Percentiles rank a stretch among this genome's conserved stretches.
phyloP scores from a whole-genome alignment of 1,140 invertebrate species.

The Brachionus plicatilis region DNA sequence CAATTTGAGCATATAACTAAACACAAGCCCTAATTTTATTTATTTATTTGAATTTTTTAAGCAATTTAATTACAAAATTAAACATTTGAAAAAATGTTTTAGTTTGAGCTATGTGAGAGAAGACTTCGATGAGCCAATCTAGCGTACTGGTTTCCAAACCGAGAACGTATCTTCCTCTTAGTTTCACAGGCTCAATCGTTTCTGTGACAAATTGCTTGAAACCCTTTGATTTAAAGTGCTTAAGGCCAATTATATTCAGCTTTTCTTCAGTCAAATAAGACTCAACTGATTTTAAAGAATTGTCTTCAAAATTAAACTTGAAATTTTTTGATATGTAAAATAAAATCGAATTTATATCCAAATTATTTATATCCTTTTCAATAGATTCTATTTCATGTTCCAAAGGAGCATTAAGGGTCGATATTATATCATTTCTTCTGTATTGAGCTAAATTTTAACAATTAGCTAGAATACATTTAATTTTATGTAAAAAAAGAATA shows the following conservation, averaged over 20 bases:
- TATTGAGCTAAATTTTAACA: constrained; percentile 7
- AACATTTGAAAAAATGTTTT: constrained; percentile 3
- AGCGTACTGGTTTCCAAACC: not conserved
- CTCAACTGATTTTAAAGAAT: not conserved
- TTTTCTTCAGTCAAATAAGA: constrained; percentile 7
- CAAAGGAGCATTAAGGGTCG: constrained; percentile 5
- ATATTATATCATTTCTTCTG: constrained; percentile 13
- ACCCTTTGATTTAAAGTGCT: not conserved
- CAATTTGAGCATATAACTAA: not conserved
- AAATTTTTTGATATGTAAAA: not conserved
- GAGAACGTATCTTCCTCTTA: constrained; percentile 9
- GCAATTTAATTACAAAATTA: constrained; percentile 20
- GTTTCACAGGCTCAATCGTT: not conserved
- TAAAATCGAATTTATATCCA: not conserved
- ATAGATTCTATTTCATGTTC: constrained; percentile 11
- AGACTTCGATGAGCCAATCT: constrained; percentile 15
- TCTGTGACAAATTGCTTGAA: not conserved
- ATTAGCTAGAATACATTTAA: not conserved
- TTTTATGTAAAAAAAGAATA: not conserved
- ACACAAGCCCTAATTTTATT: not conserved
- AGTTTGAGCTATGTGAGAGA: constrained; percentile 8
- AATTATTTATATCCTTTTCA: constrained; percentile 12
- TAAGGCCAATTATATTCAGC: not conserved
- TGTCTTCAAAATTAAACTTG: not conserved
- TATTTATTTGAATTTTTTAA: not conserved